phyloP scores from a whole-genome alignment of 2,797 vertebrate genomes.

The Adrianichthys oophorus region DNA sequence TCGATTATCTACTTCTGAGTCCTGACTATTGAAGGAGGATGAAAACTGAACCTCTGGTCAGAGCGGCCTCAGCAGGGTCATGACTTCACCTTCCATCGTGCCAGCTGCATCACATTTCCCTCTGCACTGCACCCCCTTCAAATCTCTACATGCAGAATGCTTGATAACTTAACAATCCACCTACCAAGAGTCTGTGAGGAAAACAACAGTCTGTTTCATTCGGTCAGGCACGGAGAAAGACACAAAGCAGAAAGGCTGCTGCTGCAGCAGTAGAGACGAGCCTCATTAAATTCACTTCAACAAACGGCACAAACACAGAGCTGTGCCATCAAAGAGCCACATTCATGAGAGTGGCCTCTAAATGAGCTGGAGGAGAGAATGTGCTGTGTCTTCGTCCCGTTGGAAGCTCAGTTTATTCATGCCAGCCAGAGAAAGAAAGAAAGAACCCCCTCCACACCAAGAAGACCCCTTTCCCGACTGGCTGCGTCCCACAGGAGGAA shows the following conservation, averaged over 20 bases:
- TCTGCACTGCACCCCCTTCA: not conserved
- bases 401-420: slow-evolving; percentile 58
- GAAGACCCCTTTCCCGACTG: slow-evolving; percentile 9
- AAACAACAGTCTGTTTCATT: slow-evolving; percentile 26
- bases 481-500: slow-evolving; percentile 55
- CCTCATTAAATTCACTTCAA: slow-evolving; percentile 57
- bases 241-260: slow-evolving; percentile 29
- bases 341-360: slow-evolving; percentile 43
- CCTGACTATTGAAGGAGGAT: too few species aligned
- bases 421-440: slow-evolving; percentile 16
- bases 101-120: too few species aligned
- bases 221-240: not conserved
- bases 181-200: slow-evolving; percentile 1
- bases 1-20: too few species aligned
- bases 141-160: not conserved
- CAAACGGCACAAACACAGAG: slow-evolving; percentile 41
- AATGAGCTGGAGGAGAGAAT: slow-evolving; percentile 51
- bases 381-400: slow-evolving; percentile 48
- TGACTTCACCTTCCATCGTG: too few species aligned
- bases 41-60: too few species aligned
- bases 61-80: too few species aligned
- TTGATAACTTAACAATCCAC: not conserved
- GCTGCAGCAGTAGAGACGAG: slow-evolving; percentile 25
- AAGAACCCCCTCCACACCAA: not conserved
- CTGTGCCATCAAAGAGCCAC: slow-evolving; percentile 55